Evolutionary conservation across 1,140 invertebrate species (phyloP).

Genomic region (Zaprionus nigranus): DNA sequence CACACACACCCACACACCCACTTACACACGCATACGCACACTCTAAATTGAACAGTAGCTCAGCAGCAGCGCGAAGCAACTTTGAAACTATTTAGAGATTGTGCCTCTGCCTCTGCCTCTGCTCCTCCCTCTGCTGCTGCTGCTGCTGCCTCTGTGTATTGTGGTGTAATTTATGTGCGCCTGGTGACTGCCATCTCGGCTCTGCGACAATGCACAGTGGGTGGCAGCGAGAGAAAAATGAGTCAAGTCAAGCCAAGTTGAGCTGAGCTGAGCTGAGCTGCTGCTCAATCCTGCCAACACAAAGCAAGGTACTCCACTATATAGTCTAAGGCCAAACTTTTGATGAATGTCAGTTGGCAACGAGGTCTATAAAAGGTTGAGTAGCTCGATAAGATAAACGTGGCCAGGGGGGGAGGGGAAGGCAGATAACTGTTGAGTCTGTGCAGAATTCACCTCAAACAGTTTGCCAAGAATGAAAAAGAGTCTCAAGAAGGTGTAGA

Average conservation of each 20-base stretch:
- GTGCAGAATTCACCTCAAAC: neutral
- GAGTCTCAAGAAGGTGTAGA: too few relatives aligned
- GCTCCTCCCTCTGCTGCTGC: neutral
- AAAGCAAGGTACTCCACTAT: neutral
- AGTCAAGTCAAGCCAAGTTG: neutral
- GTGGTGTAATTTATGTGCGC: slow-evolving; percentile 56
- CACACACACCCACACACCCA: neutral
- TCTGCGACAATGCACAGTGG: slow-evolving; percentile 27
- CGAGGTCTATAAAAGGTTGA: slow-evolving; percentile 3
- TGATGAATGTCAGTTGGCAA: slow-evolving; percentile 6
- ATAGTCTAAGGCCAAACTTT: neutral
- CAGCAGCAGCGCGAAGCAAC: too few relatives aligned
- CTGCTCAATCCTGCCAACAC: neutral
- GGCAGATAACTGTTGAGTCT: neutral
- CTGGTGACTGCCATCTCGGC: slow-evolving; percentile 25
- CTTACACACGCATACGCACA: neutral
- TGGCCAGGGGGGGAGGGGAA: too few relatives aligned
- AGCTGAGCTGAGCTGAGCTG: neutral
- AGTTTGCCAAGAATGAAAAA: neutral
- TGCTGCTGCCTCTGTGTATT: slow-evolving; percentile 31
- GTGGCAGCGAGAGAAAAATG: slow-evolving; percentile 4
- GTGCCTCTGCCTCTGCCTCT: neutral
- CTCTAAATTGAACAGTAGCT: slow-evolving; percentile 6
- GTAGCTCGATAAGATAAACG: neutral
- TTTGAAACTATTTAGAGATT: slow-evolving; percentile 43